Conservation (phyloP, 1,140 invertebrate genomes). For the Drosophila parabipectinata region DNA sequence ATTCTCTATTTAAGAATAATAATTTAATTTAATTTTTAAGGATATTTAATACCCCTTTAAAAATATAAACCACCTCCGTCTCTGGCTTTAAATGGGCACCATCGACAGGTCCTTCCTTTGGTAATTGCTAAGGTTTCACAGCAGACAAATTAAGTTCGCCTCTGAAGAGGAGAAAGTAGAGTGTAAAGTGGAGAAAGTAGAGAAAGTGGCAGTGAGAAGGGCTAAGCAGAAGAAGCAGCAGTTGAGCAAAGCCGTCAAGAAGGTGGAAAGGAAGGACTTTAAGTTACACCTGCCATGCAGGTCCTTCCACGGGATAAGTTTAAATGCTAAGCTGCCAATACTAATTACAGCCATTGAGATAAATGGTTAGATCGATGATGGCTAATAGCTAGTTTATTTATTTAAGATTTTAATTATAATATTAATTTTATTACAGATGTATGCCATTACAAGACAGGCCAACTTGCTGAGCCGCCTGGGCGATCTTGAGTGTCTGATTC, state of each 20-base stretch:
- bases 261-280: neutral
- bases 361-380: conserved; percentile 25
- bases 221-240: neutral
- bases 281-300: neutral
- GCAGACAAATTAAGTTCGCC: conserved; percentile 74
- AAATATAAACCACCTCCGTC: neutral
- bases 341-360: conserved; percentile 18
- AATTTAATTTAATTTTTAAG: neutral
- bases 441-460: conserved; percentile 91
- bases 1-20: too few species aligned
- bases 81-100: neutral
- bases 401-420: neutral
- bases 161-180: neutral
- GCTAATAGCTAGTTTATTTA: too few species aligned
- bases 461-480: conserved; percentile 89
- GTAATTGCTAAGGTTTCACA: conserved; percentile 74
- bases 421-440: conserved; percentile 87
- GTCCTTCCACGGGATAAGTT: neutral
- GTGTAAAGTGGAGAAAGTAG: neutral
- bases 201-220: neutral
- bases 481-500: conserved; percentile 90
- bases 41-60: neutral
- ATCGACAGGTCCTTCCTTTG: conserved; percentile 13
- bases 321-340: conserved; percentile 13
- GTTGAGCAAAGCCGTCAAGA: neutral